Percentiles rank a stretch among this genome's conserved stretches.
Conservation (phyloP, 2,797 vertebrate species). For the Diglossa cyanea region DNA sequence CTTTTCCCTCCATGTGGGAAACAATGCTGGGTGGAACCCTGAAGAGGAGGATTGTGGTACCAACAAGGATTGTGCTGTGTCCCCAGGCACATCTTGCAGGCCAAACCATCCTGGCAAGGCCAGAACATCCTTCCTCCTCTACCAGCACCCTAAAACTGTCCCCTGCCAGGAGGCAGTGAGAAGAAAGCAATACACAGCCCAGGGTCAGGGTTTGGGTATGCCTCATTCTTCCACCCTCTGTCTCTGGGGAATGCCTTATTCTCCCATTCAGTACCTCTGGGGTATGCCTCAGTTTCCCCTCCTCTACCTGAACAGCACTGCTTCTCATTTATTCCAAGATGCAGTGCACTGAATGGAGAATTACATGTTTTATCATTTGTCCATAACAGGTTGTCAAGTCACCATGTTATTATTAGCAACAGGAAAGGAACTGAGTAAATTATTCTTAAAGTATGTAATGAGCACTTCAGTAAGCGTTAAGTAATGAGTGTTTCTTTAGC, state of each 20-base stretch:
- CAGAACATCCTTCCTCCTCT: background rate
- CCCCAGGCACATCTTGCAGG: background rate
- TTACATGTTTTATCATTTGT: background rate
- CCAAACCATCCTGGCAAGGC: background rate
- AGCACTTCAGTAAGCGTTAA: constrained; percentile 22
- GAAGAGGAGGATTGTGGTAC: background rate
- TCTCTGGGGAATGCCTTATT: background rate
- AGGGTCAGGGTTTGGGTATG: background rate
- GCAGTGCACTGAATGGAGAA: background rate
- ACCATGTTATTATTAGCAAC: background rate
- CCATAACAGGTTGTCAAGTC: background rate
- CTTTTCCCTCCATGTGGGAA: background rate
- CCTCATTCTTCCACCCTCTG: background rate
- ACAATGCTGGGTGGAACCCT: background rate
- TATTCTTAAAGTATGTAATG: background rate
- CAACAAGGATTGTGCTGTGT: background rate
- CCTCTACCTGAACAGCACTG: background rate
- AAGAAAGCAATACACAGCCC: background rate
- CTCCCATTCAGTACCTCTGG: background rate
- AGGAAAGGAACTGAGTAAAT: background rate
- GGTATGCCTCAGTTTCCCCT: background rate
- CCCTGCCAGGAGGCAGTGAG: background rate
- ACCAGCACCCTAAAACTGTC: background rate
- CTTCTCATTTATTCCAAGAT: background rate
- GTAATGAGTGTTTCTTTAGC: background rate